Evolutionary conservation across 2,113 vertebrate genomes (phyloP).

Genomic region (Gadus chalcogrammus): DNA sequence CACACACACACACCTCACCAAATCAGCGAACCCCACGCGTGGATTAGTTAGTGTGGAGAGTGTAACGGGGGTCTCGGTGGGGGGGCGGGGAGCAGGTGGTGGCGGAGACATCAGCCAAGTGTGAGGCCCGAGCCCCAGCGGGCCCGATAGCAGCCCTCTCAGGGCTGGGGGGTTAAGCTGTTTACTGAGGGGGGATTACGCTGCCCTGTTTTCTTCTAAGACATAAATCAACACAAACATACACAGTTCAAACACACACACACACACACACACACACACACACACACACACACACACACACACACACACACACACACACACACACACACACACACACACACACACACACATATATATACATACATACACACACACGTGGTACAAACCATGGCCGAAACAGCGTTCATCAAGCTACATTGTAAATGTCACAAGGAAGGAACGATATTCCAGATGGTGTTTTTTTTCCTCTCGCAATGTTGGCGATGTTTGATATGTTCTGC

Average conservation of each 20-base stretch:
- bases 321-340: background rate
- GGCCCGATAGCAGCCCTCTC: constrained; percentile 10
- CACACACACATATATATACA: background rate
- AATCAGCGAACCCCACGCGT: background rate
- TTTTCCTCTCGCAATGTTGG: no score
- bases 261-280: background rate
- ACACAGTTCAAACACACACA: background rate
- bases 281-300: background rate
- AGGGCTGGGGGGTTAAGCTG: constrained; percentile 11
- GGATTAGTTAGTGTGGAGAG: background rate
- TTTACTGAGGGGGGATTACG: constrained; percentile 45
- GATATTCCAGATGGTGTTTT: no score
- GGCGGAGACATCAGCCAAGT: constrained; percentile 3
- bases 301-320: background rate
- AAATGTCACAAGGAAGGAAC: no score
- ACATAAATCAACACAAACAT: constrained; percentile 15
- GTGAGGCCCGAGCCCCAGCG: background rate
- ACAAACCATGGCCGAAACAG: no score
- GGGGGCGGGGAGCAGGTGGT: background rate
- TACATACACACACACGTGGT: background rate
- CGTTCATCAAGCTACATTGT: no score
- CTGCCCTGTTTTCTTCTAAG: constrained; percentile 20
- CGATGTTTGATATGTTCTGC: no score
- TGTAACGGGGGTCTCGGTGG: background rate
- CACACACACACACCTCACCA: constrained; percentile 2